These are phyloP conservation scores for Dolichotis patagonum DNA, from an alignment of 2,113 vertebrate genomes.

Conservation along the genomic window DNA sequence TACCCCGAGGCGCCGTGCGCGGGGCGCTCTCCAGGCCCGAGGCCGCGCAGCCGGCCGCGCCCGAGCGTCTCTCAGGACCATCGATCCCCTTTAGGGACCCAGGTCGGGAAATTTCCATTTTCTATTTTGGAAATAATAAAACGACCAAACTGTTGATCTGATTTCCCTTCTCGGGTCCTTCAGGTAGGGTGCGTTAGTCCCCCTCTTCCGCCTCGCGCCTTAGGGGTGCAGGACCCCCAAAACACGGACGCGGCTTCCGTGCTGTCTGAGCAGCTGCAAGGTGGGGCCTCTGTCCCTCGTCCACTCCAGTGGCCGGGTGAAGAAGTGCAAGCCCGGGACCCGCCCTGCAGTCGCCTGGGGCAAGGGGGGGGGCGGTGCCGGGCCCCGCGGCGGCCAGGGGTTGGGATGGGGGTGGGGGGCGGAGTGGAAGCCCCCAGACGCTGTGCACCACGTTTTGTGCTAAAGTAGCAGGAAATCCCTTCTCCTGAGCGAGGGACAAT, in stretches of 20 bases:
- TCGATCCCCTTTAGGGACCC: neutral
- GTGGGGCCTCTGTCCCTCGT: neutral
- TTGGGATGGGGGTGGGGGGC: neutral
- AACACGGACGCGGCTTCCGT: neutral
- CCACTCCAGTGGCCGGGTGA: too few relatives aligned
- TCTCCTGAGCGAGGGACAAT: constrained; percentile 61
- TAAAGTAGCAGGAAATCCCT: constrained; percentile 59
- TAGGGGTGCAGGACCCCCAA: accelerated
- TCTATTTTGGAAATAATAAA: neutral
- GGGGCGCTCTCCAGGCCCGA: accelerated
- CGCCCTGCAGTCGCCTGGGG: accelerated
- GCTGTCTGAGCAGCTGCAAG: too few relatives aligned
- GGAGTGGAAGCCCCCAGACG: neutral
- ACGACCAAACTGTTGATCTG: neutral
- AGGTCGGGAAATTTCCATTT: neutral
- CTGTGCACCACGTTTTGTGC: neutral
- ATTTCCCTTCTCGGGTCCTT: neutral
- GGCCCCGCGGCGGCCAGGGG: neutral
- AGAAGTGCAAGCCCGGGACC: neutral
- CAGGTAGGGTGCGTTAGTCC: neutral
- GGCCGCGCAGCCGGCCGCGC: neutral
- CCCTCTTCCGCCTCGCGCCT: neutral
- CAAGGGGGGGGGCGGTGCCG: neutral
- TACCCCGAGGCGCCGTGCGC: neutral
- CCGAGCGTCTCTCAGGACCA: neutral